Percentiles rank a stretch among this genome's conserved stretches.
Conservation (phyloP, 2,113 vertebrate genomes). For the Onychorhynchus coronatus region DNA sequence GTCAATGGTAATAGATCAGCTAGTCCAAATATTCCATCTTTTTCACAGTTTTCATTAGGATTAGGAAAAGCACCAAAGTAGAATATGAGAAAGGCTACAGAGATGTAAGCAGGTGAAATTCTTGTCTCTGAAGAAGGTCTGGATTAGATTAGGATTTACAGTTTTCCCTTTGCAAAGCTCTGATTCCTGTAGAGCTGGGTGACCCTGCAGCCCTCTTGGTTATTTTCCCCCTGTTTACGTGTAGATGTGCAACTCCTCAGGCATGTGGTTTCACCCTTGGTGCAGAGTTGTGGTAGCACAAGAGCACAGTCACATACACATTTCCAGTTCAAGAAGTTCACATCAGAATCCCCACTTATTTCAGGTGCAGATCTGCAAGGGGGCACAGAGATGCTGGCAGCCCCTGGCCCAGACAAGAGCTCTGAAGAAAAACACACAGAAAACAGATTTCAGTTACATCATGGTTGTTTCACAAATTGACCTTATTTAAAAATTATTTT, state of each 20-base stretch:
- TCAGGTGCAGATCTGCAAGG: neutral
- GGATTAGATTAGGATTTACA: neutral
- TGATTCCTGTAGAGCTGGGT: neutral
- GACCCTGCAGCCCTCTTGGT: neutral
- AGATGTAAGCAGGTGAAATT: neutral
- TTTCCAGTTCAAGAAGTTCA: neutral
- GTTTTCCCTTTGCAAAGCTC: neutral
- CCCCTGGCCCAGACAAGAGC: neutral
- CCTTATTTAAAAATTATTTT: neutral
- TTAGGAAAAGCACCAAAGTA: neutral
- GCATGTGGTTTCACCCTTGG: neutral
- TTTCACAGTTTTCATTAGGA: neutral
- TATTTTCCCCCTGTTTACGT: neutral
- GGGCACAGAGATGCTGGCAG: neutral
- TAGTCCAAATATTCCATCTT: neutral
- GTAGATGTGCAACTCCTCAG: neutral
- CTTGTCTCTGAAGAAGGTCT: neutral
- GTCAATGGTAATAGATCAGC: neutral
- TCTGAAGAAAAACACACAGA: neutral
- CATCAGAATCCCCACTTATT: neutral
- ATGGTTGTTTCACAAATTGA: neutral
- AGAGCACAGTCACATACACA: neutral
- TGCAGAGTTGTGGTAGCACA: neutral
- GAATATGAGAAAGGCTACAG: neutral
- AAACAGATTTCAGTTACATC: neutral